phyloP scores from a whole-genome alignment of 2,113 vertebrate genomes.

The Riparia riparia region DNA sequence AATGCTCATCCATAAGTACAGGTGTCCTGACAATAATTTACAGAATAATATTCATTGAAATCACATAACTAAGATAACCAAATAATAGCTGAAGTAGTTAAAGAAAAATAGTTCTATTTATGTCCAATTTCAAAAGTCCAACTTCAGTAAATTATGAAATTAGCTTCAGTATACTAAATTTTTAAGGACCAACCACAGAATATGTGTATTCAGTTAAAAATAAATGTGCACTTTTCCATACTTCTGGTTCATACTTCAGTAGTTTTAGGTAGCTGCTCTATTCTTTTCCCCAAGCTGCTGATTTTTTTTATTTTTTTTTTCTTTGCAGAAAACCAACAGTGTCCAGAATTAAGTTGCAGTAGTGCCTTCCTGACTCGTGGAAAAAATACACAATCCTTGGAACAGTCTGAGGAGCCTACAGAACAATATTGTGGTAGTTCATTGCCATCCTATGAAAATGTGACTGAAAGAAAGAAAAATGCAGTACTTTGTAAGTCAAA shows the following conservation, averaged over 20 bases:
- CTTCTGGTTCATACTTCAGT: neutral
- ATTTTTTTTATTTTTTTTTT: conserved; percentile 56
- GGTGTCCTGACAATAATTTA: neutral
- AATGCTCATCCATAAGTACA: neutral
- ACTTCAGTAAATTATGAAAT: neutral
- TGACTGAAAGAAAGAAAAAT: conserved; percentile 66
- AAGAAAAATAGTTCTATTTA: neutral
- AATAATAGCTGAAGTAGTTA: neutral
- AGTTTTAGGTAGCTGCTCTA: neutral
- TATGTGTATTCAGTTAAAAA: neutral
- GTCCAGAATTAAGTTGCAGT: neutral
- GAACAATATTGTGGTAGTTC: neutral
- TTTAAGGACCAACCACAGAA: neutral
- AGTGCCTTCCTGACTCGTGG: neutral
- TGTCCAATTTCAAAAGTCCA: neutral
- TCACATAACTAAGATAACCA: neutral
- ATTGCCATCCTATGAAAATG: neutral
- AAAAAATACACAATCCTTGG: neutral
- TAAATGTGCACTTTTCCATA: neutral
- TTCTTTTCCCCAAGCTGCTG: neutral
- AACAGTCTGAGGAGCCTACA: neutral
- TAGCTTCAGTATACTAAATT: neutral
- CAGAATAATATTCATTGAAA: neutral
- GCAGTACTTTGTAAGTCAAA: neutral
- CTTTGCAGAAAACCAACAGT: conserved; percentile 58